phyloP scores from a whole-genome alignment of 2,797 vertebrate species.

The Chelon labrosus region DNA sequence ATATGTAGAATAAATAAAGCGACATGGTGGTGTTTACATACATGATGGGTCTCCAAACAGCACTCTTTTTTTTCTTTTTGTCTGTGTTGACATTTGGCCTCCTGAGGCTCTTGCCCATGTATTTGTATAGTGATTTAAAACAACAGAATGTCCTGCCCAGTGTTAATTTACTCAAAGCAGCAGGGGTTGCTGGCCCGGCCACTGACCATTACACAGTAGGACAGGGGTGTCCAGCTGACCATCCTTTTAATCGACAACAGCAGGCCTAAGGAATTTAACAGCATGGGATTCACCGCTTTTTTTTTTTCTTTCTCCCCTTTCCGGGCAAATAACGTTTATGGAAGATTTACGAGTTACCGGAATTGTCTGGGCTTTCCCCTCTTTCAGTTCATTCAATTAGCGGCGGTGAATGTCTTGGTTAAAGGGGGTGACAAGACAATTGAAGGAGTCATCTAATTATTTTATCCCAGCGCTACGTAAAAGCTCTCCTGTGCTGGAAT shows the following conservation, averaged over 20 bases:
- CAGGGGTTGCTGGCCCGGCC: constrained; percentile 82
- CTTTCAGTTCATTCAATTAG: constrained; percentile 86
- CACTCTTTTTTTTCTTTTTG: constrained; percentile 8
- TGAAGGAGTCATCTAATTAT: constrained; percentile 89
- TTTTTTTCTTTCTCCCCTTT: constrained; percentile 43
- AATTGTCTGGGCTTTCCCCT: constrained; percentile 80
- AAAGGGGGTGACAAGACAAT: constrained; percentile 84
- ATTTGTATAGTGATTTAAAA: constrained; percentile 82
- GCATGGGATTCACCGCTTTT: constrained; percentile 79
- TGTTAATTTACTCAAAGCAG: constrained; percentile 88
- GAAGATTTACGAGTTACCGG: constrained; percentile 84
- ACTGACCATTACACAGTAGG: constrained; percentile 91
- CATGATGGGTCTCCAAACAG: constrained; percentile 42
- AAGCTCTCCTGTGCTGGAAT: constrained; percentile 69
- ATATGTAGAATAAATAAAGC: constrained; percentile 55
- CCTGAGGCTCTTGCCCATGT: constrained; percentile 67
- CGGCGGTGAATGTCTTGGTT: constrained; percentile 77
- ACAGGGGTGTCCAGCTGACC: constrained; percentile 88
- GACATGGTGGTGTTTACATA: constrained; percentile 53
- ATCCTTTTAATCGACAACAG: constrained; percentile 90
- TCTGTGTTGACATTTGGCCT: constrained; percentile 66
- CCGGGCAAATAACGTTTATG: constrained; percentile 86
- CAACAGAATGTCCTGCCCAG: constrained; percentile 81
- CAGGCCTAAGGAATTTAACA: constrained; percentile 88
- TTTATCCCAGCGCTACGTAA: constrained; percentile 76